phyloP scores from a whole-genome alignment of 2,888 invertebrate species.

The Caradrina clavipalpis region DNA sequence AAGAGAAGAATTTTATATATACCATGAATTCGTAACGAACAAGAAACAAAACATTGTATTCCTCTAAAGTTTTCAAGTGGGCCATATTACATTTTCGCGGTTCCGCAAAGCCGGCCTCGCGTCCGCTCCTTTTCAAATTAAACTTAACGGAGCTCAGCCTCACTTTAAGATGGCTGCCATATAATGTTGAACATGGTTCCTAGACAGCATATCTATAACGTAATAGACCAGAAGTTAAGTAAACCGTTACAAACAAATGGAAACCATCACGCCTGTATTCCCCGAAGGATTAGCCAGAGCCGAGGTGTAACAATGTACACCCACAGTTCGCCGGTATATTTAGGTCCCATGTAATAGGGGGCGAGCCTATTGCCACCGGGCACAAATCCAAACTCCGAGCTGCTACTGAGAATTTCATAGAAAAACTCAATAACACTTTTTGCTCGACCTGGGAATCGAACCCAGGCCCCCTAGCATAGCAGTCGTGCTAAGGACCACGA shows the following conservation, averaged over 20 bases:
- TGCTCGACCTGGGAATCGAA: too few relatives aligned
- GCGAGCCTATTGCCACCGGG: too few relatives aligned
- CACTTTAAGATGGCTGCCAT: slow-evolving; percentile 27
- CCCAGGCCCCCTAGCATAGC: too few relatives aligned
- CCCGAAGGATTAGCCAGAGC: too few relatives aligned
- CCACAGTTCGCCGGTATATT: too few relatives aligned
- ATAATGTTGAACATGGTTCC: slow-evolving; percentile 2
- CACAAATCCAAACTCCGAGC: too few relatives aligned
- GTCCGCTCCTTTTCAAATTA: slow-evolving; percentile 61
- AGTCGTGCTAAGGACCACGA: too few relatives aligned
- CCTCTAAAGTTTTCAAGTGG: slow-evolving; percentile 39
- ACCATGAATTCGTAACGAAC: slow-evolving; percentile 42
- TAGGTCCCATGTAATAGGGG: too few relatives aligned
- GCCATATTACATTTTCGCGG: slow-evolving; percentile 53
- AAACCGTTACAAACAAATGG: neutral
- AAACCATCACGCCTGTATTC: too few relatives aligned
- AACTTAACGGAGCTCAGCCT: slow-evolving; percentile 55
- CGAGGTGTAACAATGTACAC: too few relatives aligned
- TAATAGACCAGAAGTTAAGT: neutral
- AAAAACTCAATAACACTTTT: too few relatives aligned
- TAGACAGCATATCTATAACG: neutral
- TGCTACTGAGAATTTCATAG: too few relatives aligned
- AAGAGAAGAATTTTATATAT: slow-evolving; percentile 26
- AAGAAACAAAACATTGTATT: slow-evolving; percentile 42
- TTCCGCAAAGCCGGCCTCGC: slow-evolving; percentile 16